Evolutionary conservation across 2,888 invertebrate genomes (phyloP).

Genomic region (Priocnemis perturbator): DNA sequence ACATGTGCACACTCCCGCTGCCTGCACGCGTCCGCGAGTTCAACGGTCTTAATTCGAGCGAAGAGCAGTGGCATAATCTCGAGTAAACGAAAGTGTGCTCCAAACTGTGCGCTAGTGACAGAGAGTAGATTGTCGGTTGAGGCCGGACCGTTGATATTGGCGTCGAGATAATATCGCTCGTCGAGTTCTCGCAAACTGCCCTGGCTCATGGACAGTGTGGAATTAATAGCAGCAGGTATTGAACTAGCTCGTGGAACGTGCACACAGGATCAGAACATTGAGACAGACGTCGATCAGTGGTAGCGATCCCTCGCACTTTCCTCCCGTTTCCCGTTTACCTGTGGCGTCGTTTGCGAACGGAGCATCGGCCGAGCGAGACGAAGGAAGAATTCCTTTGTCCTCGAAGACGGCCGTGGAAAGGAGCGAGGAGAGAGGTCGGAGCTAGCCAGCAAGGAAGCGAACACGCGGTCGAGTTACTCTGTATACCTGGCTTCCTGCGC

Average conservation of each 20-base stretch:
- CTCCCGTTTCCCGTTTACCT: slow-evolving; percentile 19
- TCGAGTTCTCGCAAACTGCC: too few relatives aligned
- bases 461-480: slow-evolving; percentile 50
- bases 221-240: too few relatives aligned
- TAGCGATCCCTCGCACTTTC: too few relatives aligned
- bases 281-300: too few relatives aligned
- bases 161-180: too few relatives aligned
- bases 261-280: too few relatives aligned
- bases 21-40: slow-evolving; percentile 12
- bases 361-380: slow-evolving; percentile 34
- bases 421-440: slow-evolving; percentile 27
- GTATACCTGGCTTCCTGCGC: slow-evolving; percentile 37
- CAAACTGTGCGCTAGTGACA: slow-evolving; percentile 29
- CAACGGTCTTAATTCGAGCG: slow-evolving; percentile 24
- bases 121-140: too few relatives aligned
- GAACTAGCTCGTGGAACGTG: too few relatives aligned
- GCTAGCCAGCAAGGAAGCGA: slow-evolving; percentile 31
- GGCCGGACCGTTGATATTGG: too few relatives aligned
- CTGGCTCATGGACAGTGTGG: too few relatives aligned
- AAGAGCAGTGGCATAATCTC: slow-evolving; percentile 35
- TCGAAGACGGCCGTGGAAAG: slow-evolving; percentile 30
- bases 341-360: slow-evolving; percentile 11
- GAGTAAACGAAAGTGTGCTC: slow-evolving; percentile 37
- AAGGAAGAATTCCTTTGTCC: slow-evolving; percentile 71
- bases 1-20: slow-evolving; percentile 1